Evolutionary conservation across 1,140 invertebrate species (phyloP).

Genomic region (Tribolium madens): DNA sequence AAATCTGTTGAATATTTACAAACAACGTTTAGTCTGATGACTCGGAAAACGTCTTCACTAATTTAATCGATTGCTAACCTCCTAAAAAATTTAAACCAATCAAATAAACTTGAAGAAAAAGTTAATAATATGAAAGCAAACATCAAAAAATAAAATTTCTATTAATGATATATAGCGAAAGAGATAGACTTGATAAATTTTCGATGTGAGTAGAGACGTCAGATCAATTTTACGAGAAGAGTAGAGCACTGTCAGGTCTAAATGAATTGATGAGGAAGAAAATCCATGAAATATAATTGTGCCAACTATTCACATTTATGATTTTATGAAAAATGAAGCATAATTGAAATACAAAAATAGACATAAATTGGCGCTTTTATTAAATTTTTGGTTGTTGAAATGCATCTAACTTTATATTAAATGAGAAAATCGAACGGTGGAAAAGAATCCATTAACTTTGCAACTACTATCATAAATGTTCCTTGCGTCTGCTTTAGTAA

Average conservation of each 20-base stretch:
- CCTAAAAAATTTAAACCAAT: neutral
- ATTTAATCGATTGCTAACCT: neutral
- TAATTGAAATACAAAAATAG: constrained; percentile 3
- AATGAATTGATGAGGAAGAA: constrained; percentile 18
- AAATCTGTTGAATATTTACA: constrained; percentile 39
- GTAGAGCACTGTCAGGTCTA: constrained; percentile 5
- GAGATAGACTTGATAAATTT: constrained; percentile 17
- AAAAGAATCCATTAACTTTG: constrained; percentile 23
- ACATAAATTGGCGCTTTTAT: constrained; percentile 6
- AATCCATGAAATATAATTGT: constrained; percentile 6
- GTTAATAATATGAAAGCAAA: neutral
- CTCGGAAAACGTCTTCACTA: neutral
- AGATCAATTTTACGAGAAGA: neutral
- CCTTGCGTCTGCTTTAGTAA: constrained; percentile 16
- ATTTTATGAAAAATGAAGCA: neutral
- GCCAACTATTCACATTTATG: neutral
- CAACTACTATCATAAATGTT: constrained; percentile 28
- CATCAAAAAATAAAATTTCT: constrained; percentile 26
- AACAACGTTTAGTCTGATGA: constrained; percentile 15
- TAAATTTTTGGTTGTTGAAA: constrained; percentile 15
- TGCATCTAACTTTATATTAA: constrained; percentile 21
- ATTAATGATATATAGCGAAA: constrained; percentile 27
- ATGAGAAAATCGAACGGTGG: constrained; percentile 28
- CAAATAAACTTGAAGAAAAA: neutral
- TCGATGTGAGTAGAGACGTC: constrained; percentile 16